Base-by-base conservation (phyloP, 2,888 invertebrate genomes). In the Thecocarcelia acutangulata region DNA sequence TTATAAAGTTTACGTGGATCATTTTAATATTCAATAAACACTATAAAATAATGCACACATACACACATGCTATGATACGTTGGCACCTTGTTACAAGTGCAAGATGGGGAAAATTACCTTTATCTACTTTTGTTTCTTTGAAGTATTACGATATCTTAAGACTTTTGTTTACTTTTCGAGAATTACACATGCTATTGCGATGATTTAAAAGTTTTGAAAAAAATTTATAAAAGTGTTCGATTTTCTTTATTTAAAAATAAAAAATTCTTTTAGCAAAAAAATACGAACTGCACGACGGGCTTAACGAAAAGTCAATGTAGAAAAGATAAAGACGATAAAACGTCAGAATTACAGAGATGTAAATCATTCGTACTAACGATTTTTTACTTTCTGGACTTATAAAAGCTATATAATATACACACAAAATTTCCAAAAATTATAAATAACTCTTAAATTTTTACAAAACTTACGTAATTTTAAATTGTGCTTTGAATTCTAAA, bases 1-100 rank as follows among this genome's bases (percentile, higher is more conserved):
- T 52, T 85, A 85, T 87, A 88, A 88, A 87, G 88, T 88, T 89
- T 88, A 88, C 88, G 88, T 88, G 88, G 88, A 88, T 74, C 83
- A 84, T 85, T 80, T 84, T 73, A 21, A 44, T 66, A 68, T 44
- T 68, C 21, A 13, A 72, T 59, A 68, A 58, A 64, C 63, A 61
- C 54, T 46, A 46, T 11, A 44, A 44, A 19, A n/a, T 40, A 40
- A 40, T 9, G 17, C 44, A 69, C 58, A 80, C 58, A 61, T 54
- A 63, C 48, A 77, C 50, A 24, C 48, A 78, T 48, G 52, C 78
- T 83, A 75, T 66, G 40, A 75, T 72, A 81, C 83, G 78, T 75
- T 78, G 77, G 75, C 74, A 75, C 80, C 83, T 81, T 79, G 42
- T 78, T 75, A 73, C 63, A 75, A 58, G 61, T 46, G 72, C 58